Conservation (phyloP, 2,797 vertebrate species). For the Mormyrus hasselquistii region DNA sequence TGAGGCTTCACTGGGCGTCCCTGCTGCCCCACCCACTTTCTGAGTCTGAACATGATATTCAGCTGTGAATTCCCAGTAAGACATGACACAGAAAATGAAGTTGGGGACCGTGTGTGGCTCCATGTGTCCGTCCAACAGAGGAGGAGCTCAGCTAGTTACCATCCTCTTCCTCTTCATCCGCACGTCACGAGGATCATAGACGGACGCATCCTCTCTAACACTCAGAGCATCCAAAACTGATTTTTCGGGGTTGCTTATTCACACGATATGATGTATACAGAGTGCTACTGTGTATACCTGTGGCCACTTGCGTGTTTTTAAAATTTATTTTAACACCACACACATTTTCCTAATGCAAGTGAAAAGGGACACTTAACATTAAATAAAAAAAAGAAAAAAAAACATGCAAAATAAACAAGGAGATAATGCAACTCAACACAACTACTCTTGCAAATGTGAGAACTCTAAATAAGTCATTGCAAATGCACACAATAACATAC, state of each 20-base stretch:
- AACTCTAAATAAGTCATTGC: slow-evolving; percentile 81
- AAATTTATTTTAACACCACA: background rate
- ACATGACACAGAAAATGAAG: background rate
- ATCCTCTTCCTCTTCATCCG: background rate
- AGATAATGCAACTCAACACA: slow-evolving; percentile 86
- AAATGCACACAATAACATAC: background rate
- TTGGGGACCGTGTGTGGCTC: background rate
- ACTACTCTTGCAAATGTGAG: slow-evolving; percentile 85
- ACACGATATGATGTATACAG: background rate
- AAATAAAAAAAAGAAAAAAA: slow-evolving; percentile 39
- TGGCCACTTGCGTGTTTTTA: background rate
- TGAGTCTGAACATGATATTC: background rate
- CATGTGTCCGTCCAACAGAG: background rate
- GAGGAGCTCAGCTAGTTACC: background rate
- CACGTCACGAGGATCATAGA: background rate
- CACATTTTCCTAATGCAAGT: slow-evolving; percentile 22
- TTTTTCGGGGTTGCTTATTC: background rate
- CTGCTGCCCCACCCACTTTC: background rate
- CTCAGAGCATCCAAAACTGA: background rate
- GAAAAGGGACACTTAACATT: slow-evolving; percentile 35
- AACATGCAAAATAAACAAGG: slow-evolving; percentile 66
- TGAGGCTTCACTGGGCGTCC: background rate
- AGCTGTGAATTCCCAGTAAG: background rate
- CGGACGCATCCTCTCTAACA: background rate
- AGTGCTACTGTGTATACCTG: background rate